Conservation (phyloP, 35 echinoderm and acorn worm species). For the Lytechinus variegatus region DNA sequence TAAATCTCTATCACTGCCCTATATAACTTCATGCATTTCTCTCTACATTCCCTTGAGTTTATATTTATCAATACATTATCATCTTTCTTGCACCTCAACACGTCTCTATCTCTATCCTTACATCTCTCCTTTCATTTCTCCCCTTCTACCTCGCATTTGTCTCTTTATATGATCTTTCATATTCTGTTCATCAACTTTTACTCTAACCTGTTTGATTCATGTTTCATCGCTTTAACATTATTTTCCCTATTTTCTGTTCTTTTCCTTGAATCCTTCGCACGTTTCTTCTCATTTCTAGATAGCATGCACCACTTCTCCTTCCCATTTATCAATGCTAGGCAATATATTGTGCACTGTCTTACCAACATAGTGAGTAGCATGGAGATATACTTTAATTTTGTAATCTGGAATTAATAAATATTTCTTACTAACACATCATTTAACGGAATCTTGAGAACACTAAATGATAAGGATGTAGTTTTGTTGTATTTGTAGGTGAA, state of each 20-base stretch:
- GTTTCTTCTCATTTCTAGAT: conserved; percentile 61
- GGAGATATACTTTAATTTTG: neutral
- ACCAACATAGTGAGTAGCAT: conserved; percentile 82
- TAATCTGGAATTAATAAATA: too few relatives aligned
- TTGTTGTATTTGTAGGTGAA: too few relatives aligned
- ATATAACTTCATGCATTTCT: too few relatives aligned
- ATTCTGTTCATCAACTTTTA: neutral
- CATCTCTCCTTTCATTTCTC: neutral
- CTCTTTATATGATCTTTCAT: too few relatives aligned
- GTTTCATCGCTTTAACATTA: neutral
- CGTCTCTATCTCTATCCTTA: neutral
- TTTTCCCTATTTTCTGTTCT: neutral
- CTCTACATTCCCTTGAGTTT: too few relatives aligned
- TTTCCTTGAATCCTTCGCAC: neutral
- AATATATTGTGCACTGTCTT: conserved; percentile 67
- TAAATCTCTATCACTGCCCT: too few relatives aligned
- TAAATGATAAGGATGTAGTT: too few relatives aligned
- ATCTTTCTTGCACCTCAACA: neutral
- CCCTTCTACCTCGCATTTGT: neutral
- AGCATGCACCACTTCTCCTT: conserved; percentile 56
- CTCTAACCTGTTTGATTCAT: neutral
- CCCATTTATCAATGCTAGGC: conserved; percentile 86
- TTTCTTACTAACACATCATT: too few relatives aligned
- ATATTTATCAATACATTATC: too few relatives aligned
- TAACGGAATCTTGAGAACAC: too few relatives aligned